Percentiles rank a stretch among this genome's conserved stretches.
These are phyloP conservation scores for Oxystoma pomonae DNA, from an alignment of 2,888 invertebrate species.

Conservation along the genomic window DNA sequence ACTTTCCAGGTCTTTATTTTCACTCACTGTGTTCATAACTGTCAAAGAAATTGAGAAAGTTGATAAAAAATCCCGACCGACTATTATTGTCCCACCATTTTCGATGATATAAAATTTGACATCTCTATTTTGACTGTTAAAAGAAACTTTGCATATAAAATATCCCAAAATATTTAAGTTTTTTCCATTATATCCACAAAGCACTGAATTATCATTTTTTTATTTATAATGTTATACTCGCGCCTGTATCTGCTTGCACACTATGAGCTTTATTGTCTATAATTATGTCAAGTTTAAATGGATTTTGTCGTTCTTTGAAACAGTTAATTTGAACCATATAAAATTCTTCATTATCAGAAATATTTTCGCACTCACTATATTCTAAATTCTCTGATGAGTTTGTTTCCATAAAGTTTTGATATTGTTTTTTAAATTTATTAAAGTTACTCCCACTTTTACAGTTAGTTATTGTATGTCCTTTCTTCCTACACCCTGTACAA, in stretches of 20 bases:
- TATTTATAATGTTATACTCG: not conserved
- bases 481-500: conserved; percentile 1
- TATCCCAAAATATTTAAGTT: not conserved
- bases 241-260: not conserved
- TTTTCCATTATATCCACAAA: not conserved
- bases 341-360: not conserved
- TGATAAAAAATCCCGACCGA: not conserved
- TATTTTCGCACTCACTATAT: not conserved
- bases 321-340: not conserved
- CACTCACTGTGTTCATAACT: not conserved
- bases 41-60: not conserved
- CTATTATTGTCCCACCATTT: not conserved
- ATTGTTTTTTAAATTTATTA: not conserved
- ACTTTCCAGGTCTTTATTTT: not conserved
- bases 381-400: no score
- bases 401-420: not conserved
- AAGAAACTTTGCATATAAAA: not conserved
- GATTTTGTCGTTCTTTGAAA: not conserved
- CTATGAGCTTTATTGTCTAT: not conserved
- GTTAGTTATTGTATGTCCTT: not conserved
- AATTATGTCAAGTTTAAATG: not conserved
- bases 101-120: not conserved
- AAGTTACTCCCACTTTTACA: not conserved
- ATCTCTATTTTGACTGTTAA: not conserved
- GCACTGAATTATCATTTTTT: not conserved